These are phyloP conservation scores for Neodiprion virginianus DNA, from an alignment of 1,140 invertebrate species.

Conservation along the genomic window DNA sequence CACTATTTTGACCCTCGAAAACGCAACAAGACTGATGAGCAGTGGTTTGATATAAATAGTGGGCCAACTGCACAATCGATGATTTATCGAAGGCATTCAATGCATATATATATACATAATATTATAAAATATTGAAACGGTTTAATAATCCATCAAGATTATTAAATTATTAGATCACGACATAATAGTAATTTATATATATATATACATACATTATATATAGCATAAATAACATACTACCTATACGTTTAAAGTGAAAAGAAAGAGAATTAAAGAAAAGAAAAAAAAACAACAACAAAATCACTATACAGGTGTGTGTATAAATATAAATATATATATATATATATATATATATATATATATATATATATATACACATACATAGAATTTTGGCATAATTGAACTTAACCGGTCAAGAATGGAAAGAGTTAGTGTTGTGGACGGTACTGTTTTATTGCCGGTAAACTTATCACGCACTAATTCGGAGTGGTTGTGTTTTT, in stretches of 20 bases:
- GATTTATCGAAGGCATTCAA: conserved; percentile 9
- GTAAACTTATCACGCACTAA: background rate
- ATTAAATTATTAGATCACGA: conserved; percentile 20
- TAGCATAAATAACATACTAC: background rate
- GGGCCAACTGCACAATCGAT: conserved; percentile 21
- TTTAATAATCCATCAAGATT: conserved; percentile 14
- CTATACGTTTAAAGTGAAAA: conserved; percentile 38
- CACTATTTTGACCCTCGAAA: conserved; percentile 20
- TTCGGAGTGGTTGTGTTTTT: background rate
- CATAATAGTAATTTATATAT: conserved; percentile 36
- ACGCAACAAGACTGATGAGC: conserved; percentile 43
- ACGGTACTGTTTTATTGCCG: conserved; percentile 5
- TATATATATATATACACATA: background rate
- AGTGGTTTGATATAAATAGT: background rate
- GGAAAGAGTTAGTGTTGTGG: conserved; percentile 5
- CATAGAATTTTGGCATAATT: conserved; percentile 15
- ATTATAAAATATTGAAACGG: conserved; percentile 32
- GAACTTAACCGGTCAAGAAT: conserved; percentile 19
- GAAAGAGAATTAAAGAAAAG: conserved; percentile 37
- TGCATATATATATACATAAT: conserved; percentile 15
- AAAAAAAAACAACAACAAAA: conserved; percentile 13
- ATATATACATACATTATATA: conserved; percentile 33
- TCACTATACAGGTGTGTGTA: background rate
- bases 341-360: background rate
- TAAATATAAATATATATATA: background rate